Evolutionary conservation across 2,888 invertebrate species (phyloP).

Genomic region (Callosobruchus maculatus): DNA sequence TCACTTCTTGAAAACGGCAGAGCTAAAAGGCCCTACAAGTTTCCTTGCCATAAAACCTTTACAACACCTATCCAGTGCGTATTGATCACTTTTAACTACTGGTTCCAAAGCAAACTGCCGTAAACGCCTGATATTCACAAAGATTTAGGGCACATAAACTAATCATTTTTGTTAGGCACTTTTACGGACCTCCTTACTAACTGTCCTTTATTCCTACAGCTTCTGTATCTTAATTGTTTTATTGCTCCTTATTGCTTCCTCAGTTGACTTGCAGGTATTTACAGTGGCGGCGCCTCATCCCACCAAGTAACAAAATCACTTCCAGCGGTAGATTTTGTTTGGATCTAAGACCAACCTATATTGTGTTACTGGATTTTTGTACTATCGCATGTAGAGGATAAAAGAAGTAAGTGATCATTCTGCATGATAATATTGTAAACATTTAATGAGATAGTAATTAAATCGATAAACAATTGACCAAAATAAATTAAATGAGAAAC

Average conservation of each 20-base stretch:
- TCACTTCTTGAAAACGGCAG: not conserved
- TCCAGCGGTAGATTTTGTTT: too few relatives aligned
- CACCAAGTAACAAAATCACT: too few relatives aligned
- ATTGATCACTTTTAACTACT: constrained; percentile 11
- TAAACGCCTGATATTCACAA: constrained; percentile 14
- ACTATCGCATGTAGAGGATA: too few relatives aligned
- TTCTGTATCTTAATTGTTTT: constrained; percentile 14
- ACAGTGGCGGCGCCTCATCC: not conserved
- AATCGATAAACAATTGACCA: too few relatives aligned
- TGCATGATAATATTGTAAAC: too few relatives aligned
- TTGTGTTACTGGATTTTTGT: too few relatives aligned
- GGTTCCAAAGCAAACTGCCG: constrained; percentile 3
- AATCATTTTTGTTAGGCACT: constrained; percentile 14
- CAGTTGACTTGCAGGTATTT: not conserved
- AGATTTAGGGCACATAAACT: constrained; percentile 17
- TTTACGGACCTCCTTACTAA: constrained; percentile 13
- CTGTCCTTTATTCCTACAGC: constrained; percentile 9
- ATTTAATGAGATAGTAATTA: too few relatives aligned
- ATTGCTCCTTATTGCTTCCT: constrained; percentile 1
- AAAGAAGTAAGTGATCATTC: too few relatives aligned
- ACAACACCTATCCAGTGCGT: constrained; percentile 7
- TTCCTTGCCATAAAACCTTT: constrained; percentile 8
- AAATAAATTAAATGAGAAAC: too few relatives aligned
- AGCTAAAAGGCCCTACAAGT: not conserved
- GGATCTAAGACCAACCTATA: too few relatives aligned